Percentiles rank a stretch among this genome's conserved stretches.
Evolutionary conservation across 2,888 invertebrate species (phyloP).

Genomic region (Drosophila fungiperda): DNA sequence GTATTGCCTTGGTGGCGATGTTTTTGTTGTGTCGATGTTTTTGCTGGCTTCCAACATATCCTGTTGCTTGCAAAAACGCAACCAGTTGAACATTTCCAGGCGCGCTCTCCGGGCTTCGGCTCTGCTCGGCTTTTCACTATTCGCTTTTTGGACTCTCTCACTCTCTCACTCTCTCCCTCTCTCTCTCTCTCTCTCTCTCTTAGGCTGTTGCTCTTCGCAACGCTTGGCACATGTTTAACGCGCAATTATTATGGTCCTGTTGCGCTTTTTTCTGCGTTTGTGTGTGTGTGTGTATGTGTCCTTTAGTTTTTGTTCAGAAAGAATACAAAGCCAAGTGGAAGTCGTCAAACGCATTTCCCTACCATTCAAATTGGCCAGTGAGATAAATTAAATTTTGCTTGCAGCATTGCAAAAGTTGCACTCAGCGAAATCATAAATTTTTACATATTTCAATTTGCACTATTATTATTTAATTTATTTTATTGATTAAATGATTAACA

Average conservation of each 20-base stretch:
- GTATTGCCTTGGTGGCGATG: slow-evolving; percentile 57
- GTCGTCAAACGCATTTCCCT: slow-evolving; percentile 46
- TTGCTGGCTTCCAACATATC: slow-evolving; percentile 75
- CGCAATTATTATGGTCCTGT: slow-evolving; percentile 80
- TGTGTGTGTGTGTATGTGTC: slow-evolving; percentile 40
- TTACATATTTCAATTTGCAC: background rate
- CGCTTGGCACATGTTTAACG: slow-evolving; percentile 77
- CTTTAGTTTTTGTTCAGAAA: slow-evolving; percentile 29
- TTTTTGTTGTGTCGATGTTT: slow-evolving; percentile 67
- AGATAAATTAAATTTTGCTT: slow-evolving; percentile 14
- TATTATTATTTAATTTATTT: background rate
- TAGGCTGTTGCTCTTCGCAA: slow-evolving; percentile 60
- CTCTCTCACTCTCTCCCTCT: slow-evolving; percentile 5
- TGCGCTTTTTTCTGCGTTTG: slow-evolving; percentile 69
- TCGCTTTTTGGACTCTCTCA: slow-evolving; percentile 9
- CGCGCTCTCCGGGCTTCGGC: slow-evolving; percentile 58
- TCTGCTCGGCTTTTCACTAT: slow-evolving; percentile 25
- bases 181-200: slow-evolving; percentile 7
- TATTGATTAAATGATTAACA: background rate
- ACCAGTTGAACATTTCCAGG: slow-evolving; percentile 78
- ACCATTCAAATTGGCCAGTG: slow-evolving; percentile 35
- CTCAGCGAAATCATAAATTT: background rate
- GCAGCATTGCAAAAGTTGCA: slow-evolving; percentile 6
- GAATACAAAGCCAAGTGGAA: slow-evolving; percentile 50
- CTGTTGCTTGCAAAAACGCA: slow-evolving; percentile 77